Percentiles rank a stretch among this genome's conserved stretches.
Evolutionary conservation across 2,888 invertebrate species (phyloP).

Genomic region (Agrotis clavis): DNA sequence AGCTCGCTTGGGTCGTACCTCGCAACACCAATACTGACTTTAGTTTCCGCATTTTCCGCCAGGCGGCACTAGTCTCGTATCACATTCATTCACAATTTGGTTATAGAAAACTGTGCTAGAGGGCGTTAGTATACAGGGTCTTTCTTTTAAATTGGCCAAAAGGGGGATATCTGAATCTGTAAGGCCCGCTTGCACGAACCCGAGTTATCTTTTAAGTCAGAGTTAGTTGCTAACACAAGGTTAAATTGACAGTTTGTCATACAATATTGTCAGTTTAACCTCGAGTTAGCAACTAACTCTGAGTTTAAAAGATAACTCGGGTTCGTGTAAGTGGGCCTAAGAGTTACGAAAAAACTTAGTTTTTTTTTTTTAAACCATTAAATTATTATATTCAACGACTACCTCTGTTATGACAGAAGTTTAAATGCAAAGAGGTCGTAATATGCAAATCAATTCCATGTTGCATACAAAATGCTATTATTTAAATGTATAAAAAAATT

Average conservation of each 20-base stretch:
- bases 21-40: neutral
- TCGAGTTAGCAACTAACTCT: no score
- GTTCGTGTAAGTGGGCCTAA: no score
- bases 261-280: no score
- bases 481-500: neutral
- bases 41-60: neutral
- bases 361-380: neutral
- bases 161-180: no score
- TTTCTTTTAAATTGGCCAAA: no score
- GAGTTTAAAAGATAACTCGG: no score
- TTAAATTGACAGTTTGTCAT: no score
- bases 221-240: no score
- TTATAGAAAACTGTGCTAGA: conserved; percentile 8
- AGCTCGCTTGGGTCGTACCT: neutral
- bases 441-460: neutral
- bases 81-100: neutral
- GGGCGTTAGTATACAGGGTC: neutral
- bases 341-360: neutral
- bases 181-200: no score
- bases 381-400: no score
- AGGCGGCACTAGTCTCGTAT: conserved; percentile 8
- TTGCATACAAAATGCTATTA: neutral
- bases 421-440: neutral
- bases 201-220: no score
- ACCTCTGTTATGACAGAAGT: no score